phyloP scores from a whole-genome alignment of 2,888 invertebrate genomes.

The Macaria notata region DNA sequence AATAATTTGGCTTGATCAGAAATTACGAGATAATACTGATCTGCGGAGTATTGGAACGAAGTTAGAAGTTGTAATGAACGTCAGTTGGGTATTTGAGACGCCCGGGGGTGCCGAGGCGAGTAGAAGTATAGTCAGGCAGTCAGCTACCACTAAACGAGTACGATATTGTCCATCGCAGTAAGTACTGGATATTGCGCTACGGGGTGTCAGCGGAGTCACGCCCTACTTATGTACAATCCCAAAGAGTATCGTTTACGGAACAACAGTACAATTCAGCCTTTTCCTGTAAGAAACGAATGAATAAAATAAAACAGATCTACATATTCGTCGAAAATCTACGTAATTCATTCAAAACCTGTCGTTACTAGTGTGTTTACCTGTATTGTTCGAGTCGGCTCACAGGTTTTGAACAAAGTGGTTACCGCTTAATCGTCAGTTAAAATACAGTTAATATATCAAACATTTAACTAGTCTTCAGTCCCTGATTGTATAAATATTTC shows the following conservation, averaged over 20 bases:
- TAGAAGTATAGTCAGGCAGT: constrained; percentile 51
- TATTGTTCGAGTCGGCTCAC: constrained; percentile 70
- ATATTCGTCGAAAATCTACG: constrained; percentile 69
- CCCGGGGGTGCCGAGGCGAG: constrained; percentile 31
- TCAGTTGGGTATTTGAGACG: constrained; percentile 56
- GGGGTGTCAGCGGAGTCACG: constrained; percentile 41
- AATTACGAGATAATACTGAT: constrained; percentile 65
- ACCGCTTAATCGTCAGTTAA: constrained; percentile 76
- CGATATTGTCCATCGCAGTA: constrained; percentile 37
- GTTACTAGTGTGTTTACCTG: constrained; percentile 74
- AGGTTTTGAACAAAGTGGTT: constrained; percentile 79
- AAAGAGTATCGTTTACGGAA: constrained; percentile 55
- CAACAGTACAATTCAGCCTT: constrained; percentile 64
- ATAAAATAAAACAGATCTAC: constrained; percentile 61
- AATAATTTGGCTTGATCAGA: constrained; percentile 78
- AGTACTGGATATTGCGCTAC: constrained; percentile 45
- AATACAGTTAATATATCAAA: constrained; percentile 82
- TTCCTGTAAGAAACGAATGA: constrained; percentile 51
- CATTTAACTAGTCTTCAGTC: constrained; percentile 82
- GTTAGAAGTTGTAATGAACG: constrained; percentile 53
- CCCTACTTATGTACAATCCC: constrained; percentile 61
- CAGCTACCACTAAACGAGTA: constrained; percentile 50
- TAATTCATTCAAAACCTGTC: constrained; percentile 78
- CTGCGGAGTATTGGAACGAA: constrained; percentile 67
- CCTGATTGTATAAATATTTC: constrained; percentile 81